phyloP scores from a whole-genome alignment of 2,113 vertebrate genomes.

The Cacatua alba region DNA sequence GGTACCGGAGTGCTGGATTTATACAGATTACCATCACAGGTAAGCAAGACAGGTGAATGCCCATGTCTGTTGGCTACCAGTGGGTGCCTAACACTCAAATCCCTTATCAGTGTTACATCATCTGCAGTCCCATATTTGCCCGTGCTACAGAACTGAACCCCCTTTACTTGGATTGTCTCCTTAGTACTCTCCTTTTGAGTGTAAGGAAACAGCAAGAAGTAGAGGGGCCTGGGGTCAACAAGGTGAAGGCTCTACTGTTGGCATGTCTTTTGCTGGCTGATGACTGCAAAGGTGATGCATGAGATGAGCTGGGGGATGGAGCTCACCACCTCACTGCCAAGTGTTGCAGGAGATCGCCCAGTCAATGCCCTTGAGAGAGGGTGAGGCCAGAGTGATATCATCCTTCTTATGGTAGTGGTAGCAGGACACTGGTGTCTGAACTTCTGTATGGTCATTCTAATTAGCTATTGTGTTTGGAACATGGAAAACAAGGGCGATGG shows the following conservation, averaged over 20 bases:
- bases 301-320: neutral
- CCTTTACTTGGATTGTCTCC: neutral
- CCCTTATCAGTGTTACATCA: neutral
- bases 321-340: neutral
- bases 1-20: neutral
- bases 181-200: neutral
- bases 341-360: neutral
- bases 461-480: neutral
- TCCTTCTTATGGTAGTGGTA: fast-evolving
- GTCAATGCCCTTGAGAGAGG: neutral
- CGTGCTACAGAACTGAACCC: neutral
- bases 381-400: neutral
- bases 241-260: neutral
- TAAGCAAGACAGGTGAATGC: neutral
- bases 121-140: neutral
- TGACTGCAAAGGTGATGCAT: neutral
- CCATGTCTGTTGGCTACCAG: neutral
- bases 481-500: neutral
- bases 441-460: neutral
- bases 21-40: fast-evolving
- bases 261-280: neutral
- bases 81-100: neutral
- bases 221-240: neutral
- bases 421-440: neutral
- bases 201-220: neutral